Percentiles rank a stretch among this genome's conserved stretches.
These are phyloP conservation scores for Rhagonycha fulva DNA, from an alignment of 2,888 invertebrate genomes.

Conservation along the genomic window DNA sequence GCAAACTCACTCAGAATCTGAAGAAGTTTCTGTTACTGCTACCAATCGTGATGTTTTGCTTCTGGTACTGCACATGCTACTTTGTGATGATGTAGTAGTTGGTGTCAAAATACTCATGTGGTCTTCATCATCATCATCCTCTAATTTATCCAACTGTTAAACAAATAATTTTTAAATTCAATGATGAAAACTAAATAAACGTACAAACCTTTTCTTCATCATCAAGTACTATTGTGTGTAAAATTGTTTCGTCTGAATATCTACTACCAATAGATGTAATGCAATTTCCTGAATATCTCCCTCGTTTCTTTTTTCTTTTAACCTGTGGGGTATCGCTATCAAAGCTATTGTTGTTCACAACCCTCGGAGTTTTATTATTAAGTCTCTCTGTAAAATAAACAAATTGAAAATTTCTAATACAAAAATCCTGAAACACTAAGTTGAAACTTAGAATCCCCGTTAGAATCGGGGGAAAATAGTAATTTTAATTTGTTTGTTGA, in stretches of 20 bases:
- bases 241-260: background rate
- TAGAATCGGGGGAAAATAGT: no score
- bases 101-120: slow-evolving; percentile 5
- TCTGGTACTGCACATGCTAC: background rate
- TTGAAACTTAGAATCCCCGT: no score
- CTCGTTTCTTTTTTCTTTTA: background rate
- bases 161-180: background rate
- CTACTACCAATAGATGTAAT: background rate
- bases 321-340: background rate
- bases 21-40: slow-evolving; percentile 17
- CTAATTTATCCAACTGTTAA: background rate
- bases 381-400: background rate
- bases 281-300: background rate
- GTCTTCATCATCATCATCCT: slow-evolving; percentile 9
- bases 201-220: background rate
- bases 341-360: background rate
- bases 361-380: background rate
- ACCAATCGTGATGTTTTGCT: background rate
- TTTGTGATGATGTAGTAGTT: background rate
- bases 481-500: no score
- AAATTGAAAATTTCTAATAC: background rate
- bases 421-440: no score
- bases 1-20: slow-evolving; percentile 25
- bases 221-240: slow-evolving; percentile 4
- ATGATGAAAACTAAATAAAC: background rate